Conservation (phyloP, 2,888 invertebrate genomes). For the Cosmia pyralina region DNA sequence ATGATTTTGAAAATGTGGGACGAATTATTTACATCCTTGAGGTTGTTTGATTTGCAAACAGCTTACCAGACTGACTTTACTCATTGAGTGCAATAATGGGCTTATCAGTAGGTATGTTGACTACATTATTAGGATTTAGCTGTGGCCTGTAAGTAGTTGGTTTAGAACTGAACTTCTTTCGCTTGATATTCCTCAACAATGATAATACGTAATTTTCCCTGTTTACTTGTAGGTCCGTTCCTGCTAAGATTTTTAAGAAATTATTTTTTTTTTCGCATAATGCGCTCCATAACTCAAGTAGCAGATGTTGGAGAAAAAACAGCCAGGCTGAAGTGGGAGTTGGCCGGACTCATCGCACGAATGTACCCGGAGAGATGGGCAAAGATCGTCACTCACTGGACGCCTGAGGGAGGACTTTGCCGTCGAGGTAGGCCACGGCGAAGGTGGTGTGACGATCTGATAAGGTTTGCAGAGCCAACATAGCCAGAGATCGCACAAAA, state of each 20-base stretch:
- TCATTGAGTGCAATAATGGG: background rate
- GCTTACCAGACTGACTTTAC: background rate
- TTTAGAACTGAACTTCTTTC: background rate
- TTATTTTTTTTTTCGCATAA: constrained; percentile 27
- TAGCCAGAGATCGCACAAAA: too few relatives aligned
- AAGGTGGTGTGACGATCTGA: too few relatives aligned
- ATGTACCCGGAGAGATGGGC: too few relatives aligned
- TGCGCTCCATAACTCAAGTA: too few relatives aligned
- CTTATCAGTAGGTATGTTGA: background rate
- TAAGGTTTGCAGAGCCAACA: too few relatives aligned
- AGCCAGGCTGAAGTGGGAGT: too few relatives aligned
- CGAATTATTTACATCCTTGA: background rate
- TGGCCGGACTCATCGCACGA: too few relatives aligned
- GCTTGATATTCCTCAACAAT: background rate
- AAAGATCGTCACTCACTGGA: too few relatives aligned
- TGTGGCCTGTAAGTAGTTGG: background rate
- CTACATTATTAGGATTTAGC: too few relatives aligned
- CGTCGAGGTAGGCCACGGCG: too few relatives aligned
- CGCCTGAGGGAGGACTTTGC: too few relatives aligned
- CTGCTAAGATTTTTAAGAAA: constrained; percentile 11
- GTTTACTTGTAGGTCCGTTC: background rate
- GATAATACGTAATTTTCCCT: background rate
- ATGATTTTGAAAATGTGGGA: background rate
- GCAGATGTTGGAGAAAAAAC: too few relatives aligned
- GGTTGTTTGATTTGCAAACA: background rate